A percentile compares a stretch with the other conserved stretches of the same genome.
Evolutionary conservation across 92 coral and sea anemone genomes (phyloP).

Genomic region (Meandrina meandrites): DNA sequence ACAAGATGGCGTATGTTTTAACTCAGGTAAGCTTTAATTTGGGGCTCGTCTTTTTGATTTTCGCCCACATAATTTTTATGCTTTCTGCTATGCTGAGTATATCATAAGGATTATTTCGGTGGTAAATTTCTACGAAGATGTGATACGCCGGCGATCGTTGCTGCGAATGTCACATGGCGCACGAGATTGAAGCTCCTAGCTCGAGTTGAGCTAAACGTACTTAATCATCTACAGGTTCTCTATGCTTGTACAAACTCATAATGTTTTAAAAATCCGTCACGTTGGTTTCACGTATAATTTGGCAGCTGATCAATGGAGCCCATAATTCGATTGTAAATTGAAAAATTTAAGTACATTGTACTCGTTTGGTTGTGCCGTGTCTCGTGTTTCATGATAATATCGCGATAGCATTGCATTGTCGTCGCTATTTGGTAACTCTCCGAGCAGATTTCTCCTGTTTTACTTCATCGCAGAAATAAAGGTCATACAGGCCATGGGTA

Average conservation of each 20-base stretch:
- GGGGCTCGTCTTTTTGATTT: background rate
- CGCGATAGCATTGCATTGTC: background rate
- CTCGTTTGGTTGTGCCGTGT: background rate
- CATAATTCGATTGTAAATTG: background rate
- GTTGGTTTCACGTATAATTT: background rate
- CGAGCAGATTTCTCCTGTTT: background rate
- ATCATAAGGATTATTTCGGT: background rate
- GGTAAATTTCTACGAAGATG: background rate
- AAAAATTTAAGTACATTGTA: too few species aligned
- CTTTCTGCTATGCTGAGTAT: background rate
- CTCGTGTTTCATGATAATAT: background rate
- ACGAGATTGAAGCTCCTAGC: background rate
- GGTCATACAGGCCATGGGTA: background rate
- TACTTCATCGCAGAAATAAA: too few species aligned
- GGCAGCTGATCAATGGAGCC: background rate
- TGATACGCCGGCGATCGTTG: background rate
- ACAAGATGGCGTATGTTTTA: slow-evolving; percentile 13
- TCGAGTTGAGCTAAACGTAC: background rate
- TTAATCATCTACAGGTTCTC: background rate
- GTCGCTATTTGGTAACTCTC: background rate
- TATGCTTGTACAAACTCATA: background rate
- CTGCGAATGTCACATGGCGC: background rate
- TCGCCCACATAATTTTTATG: background rate
- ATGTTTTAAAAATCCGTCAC: background rate
- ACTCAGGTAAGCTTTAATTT: slow-evolving; percentile 8